Base-by-base conservation (phyloP, 2,113 vertebrate genomes). In the Lampris incognitus region DNA sequence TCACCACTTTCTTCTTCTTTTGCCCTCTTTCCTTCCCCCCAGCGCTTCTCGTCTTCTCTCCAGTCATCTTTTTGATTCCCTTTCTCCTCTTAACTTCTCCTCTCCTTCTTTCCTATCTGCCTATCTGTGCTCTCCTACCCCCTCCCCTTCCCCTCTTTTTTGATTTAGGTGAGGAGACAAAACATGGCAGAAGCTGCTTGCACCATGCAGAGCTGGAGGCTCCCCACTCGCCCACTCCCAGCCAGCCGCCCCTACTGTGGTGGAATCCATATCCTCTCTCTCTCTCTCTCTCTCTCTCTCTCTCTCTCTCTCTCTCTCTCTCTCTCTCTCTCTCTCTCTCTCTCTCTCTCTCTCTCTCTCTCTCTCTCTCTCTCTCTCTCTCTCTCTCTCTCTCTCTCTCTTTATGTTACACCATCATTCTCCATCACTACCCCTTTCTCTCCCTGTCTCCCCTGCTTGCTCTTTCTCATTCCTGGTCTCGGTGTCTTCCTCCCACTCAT, bases 261-360 rank as follows among this genome's bases (percentile, higher is more conserved):
- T 90, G 88, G 88, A 92, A 91, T 89, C 88, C 88, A 89, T 77
- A 85, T 81, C 84, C 86, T 83, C 83, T 72, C 71, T 88, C 81
- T 81, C 74, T 62, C 76, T 78, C 69, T 48, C 69, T 72, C 73
- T 77, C 71, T 77, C 74, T 7, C 84, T 61, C 13, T 9, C 55
- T 13, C 51, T 40, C 38, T 40, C 57, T 39, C 56, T 24, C 52
- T 36, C 1, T 11, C 66, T 49, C 63, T 69, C 64, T 57, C 49
- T 69, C 55, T 71, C 71, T 57, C 66, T 61, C 76, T 60, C 75
- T 51, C 59, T 77, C 69, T 68, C 44, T 44, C n/a, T 67, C 51
- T 55, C 75, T 81, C 87, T 76, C 83, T 81, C 67, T 81, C 68
- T 41, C 61, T 49, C 41, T 37, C 51, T 38, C 66, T 69, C 39